These are phyloP conservation scores for Charina bottae DNA, from an alignment of 2,113 vertebrate species.

Conservation along the genomic window DNA sequence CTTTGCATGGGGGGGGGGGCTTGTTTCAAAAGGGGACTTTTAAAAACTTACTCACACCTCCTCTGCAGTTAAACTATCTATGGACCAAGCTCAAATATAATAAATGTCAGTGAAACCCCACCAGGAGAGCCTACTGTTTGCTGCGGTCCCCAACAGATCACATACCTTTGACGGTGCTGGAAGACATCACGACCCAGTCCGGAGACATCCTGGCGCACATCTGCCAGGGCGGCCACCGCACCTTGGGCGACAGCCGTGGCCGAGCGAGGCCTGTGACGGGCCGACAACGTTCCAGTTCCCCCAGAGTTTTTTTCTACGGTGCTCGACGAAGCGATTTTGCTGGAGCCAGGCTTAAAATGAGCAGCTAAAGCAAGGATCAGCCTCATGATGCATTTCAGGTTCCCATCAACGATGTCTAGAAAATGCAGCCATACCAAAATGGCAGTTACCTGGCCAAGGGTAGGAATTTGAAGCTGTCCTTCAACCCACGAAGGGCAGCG, in stretches of 20 bases:
- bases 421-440: neutral
- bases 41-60: too few species aligned
- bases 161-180: constrained; percentile 83
- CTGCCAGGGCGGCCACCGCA: constrained; percentile 84
- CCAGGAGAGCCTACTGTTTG: too few species aligned
- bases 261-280: constrained; percentile 83
- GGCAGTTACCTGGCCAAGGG: rapidly evolving
- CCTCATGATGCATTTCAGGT: constrained; percentile 96
- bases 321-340: constrained; percentile 60
- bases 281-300: constrained; percentile 18
- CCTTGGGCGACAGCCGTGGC: constrained; percentile 88
- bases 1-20: neutral
- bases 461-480: rapidly evolving
- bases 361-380: constrained; percentile 94
- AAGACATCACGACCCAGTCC: constrained; percentile 78
- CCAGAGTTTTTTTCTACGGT: constrained; percentile 57
- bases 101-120: too few species aligned
- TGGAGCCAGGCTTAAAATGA: constrained; percentile 90
- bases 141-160: neutral
- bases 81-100: too few species aligned
- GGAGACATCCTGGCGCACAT: constrained; percentile 85
- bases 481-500: neutral
- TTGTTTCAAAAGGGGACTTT: neutral
- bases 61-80: too few species aligned
- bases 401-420: constrained; percentile 93